These are phyloP conservation scores for Notocelia uddmanniana DNA, from an alignment of 2,888 invertebrate genomes.

Conservation along the genomic window DNA sequence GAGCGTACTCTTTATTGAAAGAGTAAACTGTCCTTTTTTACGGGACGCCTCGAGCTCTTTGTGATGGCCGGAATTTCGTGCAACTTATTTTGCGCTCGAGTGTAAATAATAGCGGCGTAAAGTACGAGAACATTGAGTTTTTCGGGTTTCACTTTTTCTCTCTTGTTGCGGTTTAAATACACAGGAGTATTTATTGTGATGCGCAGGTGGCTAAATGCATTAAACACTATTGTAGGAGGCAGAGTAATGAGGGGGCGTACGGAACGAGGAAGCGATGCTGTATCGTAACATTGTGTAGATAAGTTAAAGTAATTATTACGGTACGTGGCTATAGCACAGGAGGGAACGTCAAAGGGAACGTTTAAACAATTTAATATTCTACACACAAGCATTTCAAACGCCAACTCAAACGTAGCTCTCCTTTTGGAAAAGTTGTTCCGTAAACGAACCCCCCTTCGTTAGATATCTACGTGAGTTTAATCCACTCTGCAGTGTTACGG, in stretches of 20 bases:
- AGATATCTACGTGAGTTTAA: constrained; percentile 86
- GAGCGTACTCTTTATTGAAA: constrained; percentile 80
- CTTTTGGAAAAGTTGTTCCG: constrained; percentile 82
- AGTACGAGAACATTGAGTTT: constrained; percentile 71
- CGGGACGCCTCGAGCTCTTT: constrained; percentile 76
- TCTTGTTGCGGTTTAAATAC: constrained; percentile 65
- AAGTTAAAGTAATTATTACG: constrained; percentile 78
- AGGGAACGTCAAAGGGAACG: constrained; percentile 79
- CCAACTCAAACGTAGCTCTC: constrained; percentile 81
- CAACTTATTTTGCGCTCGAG: constrained; percentile 77
- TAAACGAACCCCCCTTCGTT: constrained; percentile 84
- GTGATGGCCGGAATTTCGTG: constrained; percentile 71
- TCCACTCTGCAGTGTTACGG: constrained; percentile 69
- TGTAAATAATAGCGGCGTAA: constrained; percentile 73
- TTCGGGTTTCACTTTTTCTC: constrained; percentile 65
- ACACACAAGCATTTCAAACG: constrained; percentile 83
- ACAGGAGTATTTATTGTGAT: constrained; percentile 61
- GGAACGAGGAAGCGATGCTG: constrained; percentile 64
- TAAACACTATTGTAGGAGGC: constrained; percentile 60
- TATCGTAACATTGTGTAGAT: constrained; percentile 64
- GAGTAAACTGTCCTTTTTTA: constrained; percentile 83
- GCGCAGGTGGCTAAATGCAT: constrained; percentile 56
- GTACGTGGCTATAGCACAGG: constrained; percentile 69
- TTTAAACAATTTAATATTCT: constrained; percentile 85
- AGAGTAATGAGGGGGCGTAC: constrained; percentile 45